Evolutionary conservation across 2,888 invertebrate species (phyloP), one percentile per base, ranked within the genome.

Genomic region (Phania funesta): DNA sequence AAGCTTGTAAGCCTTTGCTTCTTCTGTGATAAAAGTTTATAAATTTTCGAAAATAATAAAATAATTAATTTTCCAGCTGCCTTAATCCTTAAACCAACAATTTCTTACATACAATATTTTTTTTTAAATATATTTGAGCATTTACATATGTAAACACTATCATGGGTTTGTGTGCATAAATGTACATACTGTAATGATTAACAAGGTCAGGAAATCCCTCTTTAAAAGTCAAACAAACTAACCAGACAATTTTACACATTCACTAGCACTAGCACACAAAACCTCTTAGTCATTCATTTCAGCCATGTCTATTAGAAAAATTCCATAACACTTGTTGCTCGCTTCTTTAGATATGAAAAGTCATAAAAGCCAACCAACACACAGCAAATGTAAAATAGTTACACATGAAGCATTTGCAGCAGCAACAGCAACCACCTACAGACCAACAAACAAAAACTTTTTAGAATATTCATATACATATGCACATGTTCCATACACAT

Each of bases 181-280:
- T 22, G 2, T 13, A 16, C 29, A 1, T 70, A 44, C 54, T 46
- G 13, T 35, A 35, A 35, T 44, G n/a, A 41, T 24, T 71, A n/a
- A 50, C 83, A 83, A 83, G 80, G 80, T 81, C 83, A 75, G 78
- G 75, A 71, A 84, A 81, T 70, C 75, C 71, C 56, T 64, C 26
- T 52, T 68, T 26, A 24, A 73, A 70, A 35, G 18, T 35, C 18
- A 60, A 78, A 71, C 50, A 41, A 48, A 48, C 26, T 7, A 41
- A 29, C 32, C 46, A 74, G 54, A 56, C 46, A 46, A 13, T 38
- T 46, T 35, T 6, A 64, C 35, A 71, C 38, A 46, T 46, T 35
- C 1, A 0, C n/a, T 67, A n/a, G n/a, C 29, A 50, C 38, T 67
- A n/a, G n/a, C 29, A 50, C 38, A 64, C 41, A 41, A 35, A 46